A percentile compares a stretch with the other conserved stretches of the same genome.
Conservation (phyloP, 1,140 invertebrate genomes). For the Drosophila bifasciata region DNA sequence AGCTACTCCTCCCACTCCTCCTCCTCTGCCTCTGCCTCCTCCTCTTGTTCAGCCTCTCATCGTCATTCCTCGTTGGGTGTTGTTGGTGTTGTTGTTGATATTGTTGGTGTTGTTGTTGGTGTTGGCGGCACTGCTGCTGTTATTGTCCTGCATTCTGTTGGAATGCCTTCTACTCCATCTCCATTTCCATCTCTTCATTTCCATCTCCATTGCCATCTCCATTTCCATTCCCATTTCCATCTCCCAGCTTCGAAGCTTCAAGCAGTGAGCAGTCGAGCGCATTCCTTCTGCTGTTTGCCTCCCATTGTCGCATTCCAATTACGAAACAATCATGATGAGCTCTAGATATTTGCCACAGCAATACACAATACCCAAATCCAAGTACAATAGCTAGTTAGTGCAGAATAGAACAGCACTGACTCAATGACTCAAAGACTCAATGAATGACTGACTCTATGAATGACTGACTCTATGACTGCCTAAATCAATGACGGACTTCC, state of each 20-base stretch:
- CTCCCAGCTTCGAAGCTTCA: neutral
- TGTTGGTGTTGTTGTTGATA: too few species aligned
- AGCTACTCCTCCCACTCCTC: slow-evolving; percentile 11
- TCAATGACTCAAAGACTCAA: too few species aligned
- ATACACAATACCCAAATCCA: slow-evolving; percentile 23
- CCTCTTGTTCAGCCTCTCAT: slow-evolving; percentile 12
- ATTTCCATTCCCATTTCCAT: too few species aligned
- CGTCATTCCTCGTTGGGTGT: slow-evolving; percentile 1
- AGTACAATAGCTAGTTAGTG: slow-evolving; percentile 56
- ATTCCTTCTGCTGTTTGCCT: slow-evolving; percentile 26
- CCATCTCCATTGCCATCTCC: neutral
- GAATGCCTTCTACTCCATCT: slow-evolving; percentile 46
- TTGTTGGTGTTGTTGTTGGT: neutral
- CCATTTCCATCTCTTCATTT: neutral
- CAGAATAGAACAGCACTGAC: slow-evolving; percentile 21
- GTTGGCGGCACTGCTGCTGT: slow-evolving; percentile 29
- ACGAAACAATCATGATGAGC: slow-evolving; percentile 80
- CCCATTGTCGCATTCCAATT: slow-evolving; percentile 76
- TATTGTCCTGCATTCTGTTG: slow-evolving; percentile 57
- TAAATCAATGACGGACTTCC: neutral
- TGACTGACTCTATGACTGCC: too few species aligned
- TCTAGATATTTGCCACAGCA: slow-evolving; percentile 62
- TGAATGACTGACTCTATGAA: too few species aligned
- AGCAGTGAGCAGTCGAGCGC: too few species aligned
- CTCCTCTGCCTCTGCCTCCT: neutral